A percentile compares a stretch with the other conserved stretches of the same genome.
phyloP scores from a whole-genome alignment of 2,113 vertebrate genomes.

The Sturnus vulgaris region DNA sequence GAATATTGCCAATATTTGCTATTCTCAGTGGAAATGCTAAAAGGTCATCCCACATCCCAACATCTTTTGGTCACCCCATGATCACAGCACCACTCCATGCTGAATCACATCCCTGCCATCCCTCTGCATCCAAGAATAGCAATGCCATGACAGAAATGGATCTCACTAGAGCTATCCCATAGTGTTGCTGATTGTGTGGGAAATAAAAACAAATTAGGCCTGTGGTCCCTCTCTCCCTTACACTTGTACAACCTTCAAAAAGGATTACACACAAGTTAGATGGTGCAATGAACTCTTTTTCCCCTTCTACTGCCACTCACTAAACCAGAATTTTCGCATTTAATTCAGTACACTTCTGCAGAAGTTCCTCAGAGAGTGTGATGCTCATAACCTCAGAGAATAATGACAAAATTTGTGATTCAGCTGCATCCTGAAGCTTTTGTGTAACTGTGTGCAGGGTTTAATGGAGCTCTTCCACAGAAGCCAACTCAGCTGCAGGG shows the following conservation, averaged over 20 bases:
- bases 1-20: background rate
- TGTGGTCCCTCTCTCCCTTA: background rate
- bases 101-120: background rate
- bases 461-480: background rate
- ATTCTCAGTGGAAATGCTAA: background rate
- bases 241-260: background rate
- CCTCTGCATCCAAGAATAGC: background rate
- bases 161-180: background rate
- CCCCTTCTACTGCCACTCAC: background rate
- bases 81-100: background rate
- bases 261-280: background rate
- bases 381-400: background rate
- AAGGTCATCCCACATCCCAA: background rate
- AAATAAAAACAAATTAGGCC: background rate
- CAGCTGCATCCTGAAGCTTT: background rate
- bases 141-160: background rate
- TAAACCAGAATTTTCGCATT: background rate
- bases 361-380: background rate
- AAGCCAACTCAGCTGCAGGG: background rate
- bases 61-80: background rate
- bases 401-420: background rate
- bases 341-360: background rate
- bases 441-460: background rate
- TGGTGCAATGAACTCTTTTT: background rate
- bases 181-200: background rate